phyloP scores from a whole-genome alignment of 53 echinoderm and acorn worm genomes.

The Actinopyga echinites region DNA sequence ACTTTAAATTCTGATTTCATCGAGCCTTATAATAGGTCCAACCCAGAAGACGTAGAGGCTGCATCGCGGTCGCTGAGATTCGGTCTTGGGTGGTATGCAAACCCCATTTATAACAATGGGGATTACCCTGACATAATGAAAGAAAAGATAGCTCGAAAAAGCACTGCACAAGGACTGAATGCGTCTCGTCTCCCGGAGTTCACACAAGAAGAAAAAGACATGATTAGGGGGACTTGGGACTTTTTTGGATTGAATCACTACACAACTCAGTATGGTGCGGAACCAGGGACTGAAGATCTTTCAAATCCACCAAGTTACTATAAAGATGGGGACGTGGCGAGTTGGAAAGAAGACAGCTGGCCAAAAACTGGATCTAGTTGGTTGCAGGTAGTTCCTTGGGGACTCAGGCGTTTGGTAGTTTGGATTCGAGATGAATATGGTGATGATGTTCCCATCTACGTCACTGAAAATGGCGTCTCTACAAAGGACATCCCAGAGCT shows the following conservation, averaged over 20 bases:
- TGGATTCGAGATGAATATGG: conserved; percentile 79
- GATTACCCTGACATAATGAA: conserved; percentile 92
- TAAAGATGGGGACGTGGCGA: conserved; percentile 66
- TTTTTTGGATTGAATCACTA: conserved; percentile 95
- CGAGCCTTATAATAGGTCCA: conserved; percentile 63
- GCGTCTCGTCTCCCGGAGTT: conserved; percentile 80
- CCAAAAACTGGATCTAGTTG: conserved; percentile 73
- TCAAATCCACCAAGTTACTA: conserved; percentile 64
- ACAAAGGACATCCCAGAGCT: conserved; percentile 72
- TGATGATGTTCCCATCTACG: conserved; percentile 64
- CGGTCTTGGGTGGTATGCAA: conserved; percentile 79
- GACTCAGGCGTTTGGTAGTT: conserved; percentile 66
- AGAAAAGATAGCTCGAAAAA: conserved; percentile 74
- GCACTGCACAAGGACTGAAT: conserved; percentile 65
- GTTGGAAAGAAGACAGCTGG: conserved; percentile 71
- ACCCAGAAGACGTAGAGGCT: conserved; percentile 57
- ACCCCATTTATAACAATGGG: conserved; percentile 78
- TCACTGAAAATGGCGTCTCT: conserved; percentile 93
- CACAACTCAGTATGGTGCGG: conserved; percentile 57
- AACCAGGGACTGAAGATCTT: conserved; percentile 44
- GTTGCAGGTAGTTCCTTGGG: conserved; percentile 90
- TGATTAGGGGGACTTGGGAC: conserved; percentile 68
- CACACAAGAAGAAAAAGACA: conserved; percentile 61
- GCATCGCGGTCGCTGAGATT: conserved; percentile 71
- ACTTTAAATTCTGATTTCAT: conserved; percentile 74